Base-by-base conservation (phyloP, 2,888 invertebrate species). In the Poecilobothrus nobilitatus region DNA sequence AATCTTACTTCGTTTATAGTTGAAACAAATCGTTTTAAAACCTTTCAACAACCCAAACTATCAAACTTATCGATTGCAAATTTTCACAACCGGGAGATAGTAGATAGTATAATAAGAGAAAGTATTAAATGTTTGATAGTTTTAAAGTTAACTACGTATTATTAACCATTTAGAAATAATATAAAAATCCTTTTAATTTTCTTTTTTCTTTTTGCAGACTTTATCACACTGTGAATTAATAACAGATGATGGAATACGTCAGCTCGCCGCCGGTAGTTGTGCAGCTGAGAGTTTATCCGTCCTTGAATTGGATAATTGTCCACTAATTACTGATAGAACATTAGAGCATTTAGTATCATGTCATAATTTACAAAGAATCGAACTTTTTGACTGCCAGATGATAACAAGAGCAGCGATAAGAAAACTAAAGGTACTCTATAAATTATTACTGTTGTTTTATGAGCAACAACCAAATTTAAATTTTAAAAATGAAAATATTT, bases 181-280 rank as follows among this genome's bases (percentile, higher is more conserved):
- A n/a, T n/a, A n/a, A n/a, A n/a, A n/a, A n/a, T n/a, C n/a, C n/a
- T n/a, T n/a, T n/a, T n/a, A n/a, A 10, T 37, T 37, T 37, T n/a
- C 20, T n/a, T 37, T n/a, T 5, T 20, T 37, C 3, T 66, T 72
- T 73, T 80, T 82, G 0, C 84, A 98, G 97, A 97, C 95, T 76
- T 84, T 99, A 71, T 99, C 99, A 5, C 98, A 99, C 81, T 99
- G 99, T 83, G 99, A 99, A 83, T 83, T 97, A 76, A 95, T 99
- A 77, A 99, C 98, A 21, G 99, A 99, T 81, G 97, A 96, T 81
- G 98, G 98, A 18, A 97, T 99, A 76, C 88, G 95, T 72, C 95
- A 97, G 81, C 83, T 98, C 73, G 94, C 96, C 1, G 88, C 92
- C 80, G 94, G 95, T 63, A 91, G 95, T 1, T 97, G 96, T 81